Percentiles rank a stretch among this genome's conserved stretches.
phyloP scores from a whole-genome alignment of 2,888 invertebrate species.

The Coelinius sp. region DNA sequence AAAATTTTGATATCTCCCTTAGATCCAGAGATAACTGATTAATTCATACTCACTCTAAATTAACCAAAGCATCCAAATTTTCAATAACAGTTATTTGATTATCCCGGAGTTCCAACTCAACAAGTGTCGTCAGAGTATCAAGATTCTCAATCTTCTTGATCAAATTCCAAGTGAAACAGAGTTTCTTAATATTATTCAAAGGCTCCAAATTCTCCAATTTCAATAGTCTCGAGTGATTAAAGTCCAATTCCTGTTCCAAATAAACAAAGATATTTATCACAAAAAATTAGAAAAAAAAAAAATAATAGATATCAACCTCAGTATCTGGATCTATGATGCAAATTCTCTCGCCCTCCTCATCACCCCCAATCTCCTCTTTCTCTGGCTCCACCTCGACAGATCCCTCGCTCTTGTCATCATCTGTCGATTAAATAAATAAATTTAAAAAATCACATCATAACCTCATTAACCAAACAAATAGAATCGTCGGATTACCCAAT shows the following conservation, averaged over 20 bases:
- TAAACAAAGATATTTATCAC: background rate
- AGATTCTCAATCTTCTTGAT: conserved; percentile 96
- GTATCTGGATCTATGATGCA: conserved; percentile 78
- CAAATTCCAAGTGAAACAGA: conserved; percentile 94
- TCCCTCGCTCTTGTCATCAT: conserved; percentile 57
- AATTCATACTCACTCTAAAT: conserved; percentile 86
- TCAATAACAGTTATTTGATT: conserved; percentile 95
- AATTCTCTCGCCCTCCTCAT: conserved; percentile 74
- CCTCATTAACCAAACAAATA: background rate
- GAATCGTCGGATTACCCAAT: conserved; percentile 9
- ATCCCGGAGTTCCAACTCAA: conserved; percentile 95
- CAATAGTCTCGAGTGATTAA: conserved; percentile 90
- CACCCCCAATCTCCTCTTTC: conserved; percentile 50
- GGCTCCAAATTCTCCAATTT: conserved; percentile 89
- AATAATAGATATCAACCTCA: no score
- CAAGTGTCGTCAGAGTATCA: conserved; percentile 80
- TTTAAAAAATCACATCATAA: background rate
- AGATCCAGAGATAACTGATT: background rate
- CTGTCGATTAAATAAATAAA: conserved; percentile 31
- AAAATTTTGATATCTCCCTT: no score
- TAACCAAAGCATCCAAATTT: conserved; percentile 87
- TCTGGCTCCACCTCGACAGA: conserved; percentile 57
- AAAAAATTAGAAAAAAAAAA: conserved; percentile 42
- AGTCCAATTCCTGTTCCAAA: conserved; percentile 78
- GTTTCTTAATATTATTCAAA: conserved; percentile 80